Conservation (phyloP, 2,888 invertebrate genomes). For the Dicroscelio sp. region DNA sequence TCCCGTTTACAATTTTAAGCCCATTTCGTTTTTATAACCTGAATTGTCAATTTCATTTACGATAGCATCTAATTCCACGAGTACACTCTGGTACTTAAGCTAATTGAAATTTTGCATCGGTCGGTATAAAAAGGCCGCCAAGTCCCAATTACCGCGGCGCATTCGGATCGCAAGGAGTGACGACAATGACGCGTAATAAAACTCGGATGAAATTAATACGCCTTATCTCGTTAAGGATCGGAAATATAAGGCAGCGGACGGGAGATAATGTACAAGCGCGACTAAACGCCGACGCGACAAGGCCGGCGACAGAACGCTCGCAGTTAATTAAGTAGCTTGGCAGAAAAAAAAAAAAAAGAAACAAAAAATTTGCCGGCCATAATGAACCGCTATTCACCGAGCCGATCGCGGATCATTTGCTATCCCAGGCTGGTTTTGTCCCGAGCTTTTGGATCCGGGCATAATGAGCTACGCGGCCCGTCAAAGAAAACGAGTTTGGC, state of each 20-base stretch:
- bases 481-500: no score
- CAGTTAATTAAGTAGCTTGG: conserved; percentile 77
- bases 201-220: conserved; percentile 67
- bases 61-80: conserved; percentile 33
- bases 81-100: conserved; percentile 43
- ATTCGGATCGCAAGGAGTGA: conserved; percentile 57
- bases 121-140: background rate
- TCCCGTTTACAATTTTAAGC: no score
- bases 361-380: conserved; percentile 72
- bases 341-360: no score
- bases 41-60: conserved; percentile 33
- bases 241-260: conserved; percentile 41
- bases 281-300: conserved; percentile 31
- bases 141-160: conserved; percentile 48
- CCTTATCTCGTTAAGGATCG: conserved; percentile 65
- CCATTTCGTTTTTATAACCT: background rate
- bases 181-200: conserved; percentile 74
- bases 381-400: conserved; percentile 74
- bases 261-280: conserved; percentile 57
- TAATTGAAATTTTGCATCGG: conserved; percentile 63
- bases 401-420: conserved; percentile 68
- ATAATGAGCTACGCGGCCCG: no score
- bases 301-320: conserved; percentile 58
- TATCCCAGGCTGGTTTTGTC: conserved; percentile 56
- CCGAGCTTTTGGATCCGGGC: conserved; percentile 44